Evolutionary conservation across 1,140 invertebrate species (phyloP), one percentile per base, ranked within the genome.

Genomic region (Leguminivora glycinivorella): DNA sequence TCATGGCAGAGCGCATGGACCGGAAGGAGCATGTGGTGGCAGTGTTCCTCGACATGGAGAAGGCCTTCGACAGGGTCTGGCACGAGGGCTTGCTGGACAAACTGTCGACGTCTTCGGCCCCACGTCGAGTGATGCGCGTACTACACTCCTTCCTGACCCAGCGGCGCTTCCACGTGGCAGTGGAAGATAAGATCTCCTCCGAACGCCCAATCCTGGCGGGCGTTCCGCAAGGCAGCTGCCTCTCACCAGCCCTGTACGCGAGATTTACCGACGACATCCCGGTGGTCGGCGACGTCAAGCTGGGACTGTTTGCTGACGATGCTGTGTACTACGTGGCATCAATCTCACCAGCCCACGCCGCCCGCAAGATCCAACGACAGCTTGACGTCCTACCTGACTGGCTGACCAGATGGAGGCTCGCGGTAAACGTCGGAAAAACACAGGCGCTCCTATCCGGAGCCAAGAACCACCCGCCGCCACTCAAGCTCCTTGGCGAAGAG

Each of bases 11-110:
- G n/a, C 1, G 9, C 2, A 2, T 60, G 0, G 70, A 72, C 56
- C 25, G 56, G 63, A 56, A 67, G 14, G 25, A 68, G 34, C 22
- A 52, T 14, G 17, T 24, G 2, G 66, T 67, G 1, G 70, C 47
- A 3, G 58, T 71, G n/a, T 67, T 63, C 10, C n/a, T n/a, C n/a
- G n/a, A n/a, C n/a, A n/a, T n/a, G n/a, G n/a, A n/a, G n/a, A n/a
- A n/a, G n/a, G n/a, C 71, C 10, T 73, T 69, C 17, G 75, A 72
- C 60, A 25, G 72, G n/a, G 76, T 75, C 9, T 77, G 75, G 75
- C 78, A 79, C 66, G 31, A 70, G 24, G 77, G 75, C 4, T 63
- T 79, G 22, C 0, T 74, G 9, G 73, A 71, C 43, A 79, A 78
- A 60, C 69, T 78, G 0, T n/a, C 70, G 29, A 25, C 38, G 17